Conservation (phyloP, 2,888 invertebrate genomes). For the Tipula helvola region DNA sequence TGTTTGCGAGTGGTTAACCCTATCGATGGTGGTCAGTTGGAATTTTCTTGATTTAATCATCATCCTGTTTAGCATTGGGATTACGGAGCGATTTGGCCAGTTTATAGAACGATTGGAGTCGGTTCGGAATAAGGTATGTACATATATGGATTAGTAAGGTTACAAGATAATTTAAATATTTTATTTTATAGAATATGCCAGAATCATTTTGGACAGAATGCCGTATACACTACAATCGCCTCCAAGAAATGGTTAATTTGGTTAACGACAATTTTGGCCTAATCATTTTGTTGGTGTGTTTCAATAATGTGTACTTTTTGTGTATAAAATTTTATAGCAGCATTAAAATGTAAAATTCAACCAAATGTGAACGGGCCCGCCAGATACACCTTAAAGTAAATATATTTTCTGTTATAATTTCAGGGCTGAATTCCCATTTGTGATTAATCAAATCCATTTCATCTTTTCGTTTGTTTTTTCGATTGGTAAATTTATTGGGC, state of each 20-base stretch:
- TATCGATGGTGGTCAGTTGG: constrained; percentile 51
- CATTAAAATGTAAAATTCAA: constrained; percentile 25
- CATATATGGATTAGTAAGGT: background rate
- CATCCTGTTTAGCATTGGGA: constrained; percentile 49
- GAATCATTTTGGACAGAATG: constrained; percentile 52
- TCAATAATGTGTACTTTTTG: constrained; percentile 60
- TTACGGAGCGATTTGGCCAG: constrained; percentile 50
- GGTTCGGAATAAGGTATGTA: background rate
- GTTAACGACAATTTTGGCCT: constrained; percentile 48
- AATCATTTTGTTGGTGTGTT: constrained; percentile 51
- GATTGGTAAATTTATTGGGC: constrained; percentile 36
- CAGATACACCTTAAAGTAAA: background rate
- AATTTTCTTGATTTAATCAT: constrained; percentile 60
- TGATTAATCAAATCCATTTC: constrained; percentile 38
- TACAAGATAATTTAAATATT: background rate
- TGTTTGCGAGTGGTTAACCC: constrained; percentile 24
- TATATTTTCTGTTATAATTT: background rate
- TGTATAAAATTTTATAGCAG: constrained; percentile 55
- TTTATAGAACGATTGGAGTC: constrained; percentile 38
- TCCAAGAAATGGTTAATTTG: constrained; percentile 46
- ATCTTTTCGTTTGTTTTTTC: constrained; percentile 42
- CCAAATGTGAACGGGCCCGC: background rate
- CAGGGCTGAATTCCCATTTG: constrained; percentile 24
- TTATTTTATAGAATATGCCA: constrained; percentile 33
- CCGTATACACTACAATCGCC: constrained; percentile 49